A percentile compares a stretch with the other conserved stretches of the same genome.
Evolutionary conservation across 1,140 invertebrate genomes (phyloP).

Genomic region (Panagrolaimus sp.): DNA sequence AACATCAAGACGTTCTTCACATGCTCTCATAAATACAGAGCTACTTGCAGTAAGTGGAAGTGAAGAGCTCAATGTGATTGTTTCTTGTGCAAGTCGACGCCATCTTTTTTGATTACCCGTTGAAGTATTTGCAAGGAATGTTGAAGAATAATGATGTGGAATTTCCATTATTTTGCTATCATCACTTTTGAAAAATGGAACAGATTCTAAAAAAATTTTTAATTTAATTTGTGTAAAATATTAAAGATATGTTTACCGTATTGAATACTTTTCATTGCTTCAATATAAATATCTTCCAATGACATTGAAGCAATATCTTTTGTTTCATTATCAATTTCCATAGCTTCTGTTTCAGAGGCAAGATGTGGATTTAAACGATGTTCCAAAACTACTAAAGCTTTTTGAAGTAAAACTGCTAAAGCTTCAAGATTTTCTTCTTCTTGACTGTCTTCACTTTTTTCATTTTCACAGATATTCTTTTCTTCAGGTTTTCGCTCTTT

Average conservation of each 20-base stretch:
- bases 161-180: slow-evolving; percentile 74
- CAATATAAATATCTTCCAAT: background rate
- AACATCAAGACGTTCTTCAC: slow-evolving; percentile 82
- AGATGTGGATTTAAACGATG: background rate
- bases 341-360: background rate
- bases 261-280: slow-evolving; percentile 1
- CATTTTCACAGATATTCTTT: background rate
- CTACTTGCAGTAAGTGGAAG: slow-evolving; percentile 84
- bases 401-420: background rate
- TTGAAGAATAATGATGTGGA: slow-evolving; percentile 83
- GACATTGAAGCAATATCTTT: background rate
- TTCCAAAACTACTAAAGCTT: background rate
- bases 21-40: slow-evolving; percentile 87
- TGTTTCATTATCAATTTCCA: background rate
- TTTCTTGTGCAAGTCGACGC: slow-evolving; percentile 84
- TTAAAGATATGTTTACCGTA: background rate
- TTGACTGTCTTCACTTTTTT: background rate
- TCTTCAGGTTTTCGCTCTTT: background rate
- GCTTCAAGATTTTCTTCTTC: background rate
- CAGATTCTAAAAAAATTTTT: slow-evolving; percentile 70
- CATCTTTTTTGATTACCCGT: slow-evolving; percentile 77
- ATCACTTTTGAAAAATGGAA: slow-evolving; percentile 79
- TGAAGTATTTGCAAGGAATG: slow-evolving; percentile 66
- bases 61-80: slow-evolving; percentile 81
- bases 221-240: background rate